A percentile compares a stretch with the other conserved stretches of the same genome.
phyloP scores from a whole-genome alignment of 1,140 invertebrate genomes.

The Thalassaphorura encarpata region DNA sequence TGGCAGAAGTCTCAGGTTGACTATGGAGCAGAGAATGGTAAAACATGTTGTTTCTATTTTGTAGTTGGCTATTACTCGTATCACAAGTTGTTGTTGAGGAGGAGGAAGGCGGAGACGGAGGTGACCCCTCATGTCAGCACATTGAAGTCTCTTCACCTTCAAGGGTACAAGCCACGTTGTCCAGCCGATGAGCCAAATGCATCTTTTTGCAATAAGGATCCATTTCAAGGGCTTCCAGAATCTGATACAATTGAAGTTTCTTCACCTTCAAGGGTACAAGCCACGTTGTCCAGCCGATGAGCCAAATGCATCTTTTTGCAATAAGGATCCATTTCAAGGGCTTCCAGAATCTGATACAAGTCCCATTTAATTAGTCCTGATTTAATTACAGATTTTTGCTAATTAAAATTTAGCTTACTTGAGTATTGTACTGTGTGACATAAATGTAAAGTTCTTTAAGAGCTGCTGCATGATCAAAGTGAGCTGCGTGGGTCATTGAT shows the following conservation, averaged over 20 bases:
- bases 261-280: conserved; percentile 76
- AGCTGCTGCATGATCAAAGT: conserved; percentile 81
- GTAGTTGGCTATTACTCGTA: conserved; percentile 2
- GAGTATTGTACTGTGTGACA: conserved; percentile 83
- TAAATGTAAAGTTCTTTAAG: conserved; percentile 90
- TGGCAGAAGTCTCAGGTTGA: conserved; percentile 1
- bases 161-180: conserved; percentile 78
- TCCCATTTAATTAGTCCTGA: too few relatives aligned
- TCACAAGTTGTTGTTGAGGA: conserved; percentile 30
- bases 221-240: conserved; percentile 67
- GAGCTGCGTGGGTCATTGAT: conserved; percentile 71
- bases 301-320: conserved; percentile 79
- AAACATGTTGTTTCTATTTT: conserved; percentile 16
- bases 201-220: conserved; percentile 72
- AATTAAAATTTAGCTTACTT: conserved; percentile 49
- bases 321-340: conserved; percentile 65
- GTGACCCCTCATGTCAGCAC: conserved; percentile 37
- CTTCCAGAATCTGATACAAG: conserved; percentile 70
- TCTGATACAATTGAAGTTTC: conserved; percentile 48
- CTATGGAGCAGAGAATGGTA: conserved; percentile 27
- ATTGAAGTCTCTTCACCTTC: conserved; percentile 58
- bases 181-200: conserved; percentile 76
- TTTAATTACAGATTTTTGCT: background rate
- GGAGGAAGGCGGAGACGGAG: conserved; percentile 22
- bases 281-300: conserved; percentile 79